Evolutionary conservation across 2,888 invertebrate genomes (phyloP).

Genomic region (Phyllotreta striolata): DNA sequence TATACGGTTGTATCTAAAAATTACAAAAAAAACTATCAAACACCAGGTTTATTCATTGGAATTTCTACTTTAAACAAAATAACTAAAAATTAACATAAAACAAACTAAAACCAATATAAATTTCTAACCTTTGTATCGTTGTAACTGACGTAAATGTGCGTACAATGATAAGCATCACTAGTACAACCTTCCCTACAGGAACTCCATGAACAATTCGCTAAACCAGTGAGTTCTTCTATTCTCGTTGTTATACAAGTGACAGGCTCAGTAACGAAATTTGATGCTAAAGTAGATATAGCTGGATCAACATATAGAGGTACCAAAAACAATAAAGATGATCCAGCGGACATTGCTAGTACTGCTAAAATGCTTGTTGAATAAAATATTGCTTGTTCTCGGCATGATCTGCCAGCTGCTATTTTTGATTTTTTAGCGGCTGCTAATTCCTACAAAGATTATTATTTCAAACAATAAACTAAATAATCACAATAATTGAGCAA

Average conservation of each 20-base stretch:
- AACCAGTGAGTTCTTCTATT: conserved; percentile 74
- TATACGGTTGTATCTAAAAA: conserved; percentile 49
- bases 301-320: conserved; percentile 78
- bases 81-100: background rate
- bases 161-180: conserved; percentile 75
- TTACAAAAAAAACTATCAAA: background rate
- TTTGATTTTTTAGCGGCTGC: conserved; percentile 60
- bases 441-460: conserved; percentile 60
- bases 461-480: background rate
- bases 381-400: conserved; percentile 74
- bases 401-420: conserved; percentile 64
- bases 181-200: conserved; percentile 84
- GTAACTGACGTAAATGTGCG: conserved; percentile 71
- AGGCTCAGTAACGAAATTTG: conserved; percentile 78
- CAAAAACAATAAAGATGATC: conserved; percentile 75
- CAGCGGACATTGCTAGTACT: conserved; percentile 75
- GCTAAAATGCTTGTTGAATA: conserved; percentile 76
- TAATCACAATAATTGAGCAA: background rate
- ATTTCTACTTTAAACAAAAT: too few species aligned
- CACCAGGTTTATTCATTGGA: too few species aligned
- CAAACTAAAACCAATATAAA: background rate
- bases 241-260: conserved; percentile 77
- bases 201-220: conserved; percentile 83
- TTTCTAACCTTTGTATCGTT: conserved; percentile 53
- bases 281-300: conserved; percentile 72